Evolutionary conservation across 2,888 invertebrate species (phyloP).

Genomic region (Neria commutata): DNA sequence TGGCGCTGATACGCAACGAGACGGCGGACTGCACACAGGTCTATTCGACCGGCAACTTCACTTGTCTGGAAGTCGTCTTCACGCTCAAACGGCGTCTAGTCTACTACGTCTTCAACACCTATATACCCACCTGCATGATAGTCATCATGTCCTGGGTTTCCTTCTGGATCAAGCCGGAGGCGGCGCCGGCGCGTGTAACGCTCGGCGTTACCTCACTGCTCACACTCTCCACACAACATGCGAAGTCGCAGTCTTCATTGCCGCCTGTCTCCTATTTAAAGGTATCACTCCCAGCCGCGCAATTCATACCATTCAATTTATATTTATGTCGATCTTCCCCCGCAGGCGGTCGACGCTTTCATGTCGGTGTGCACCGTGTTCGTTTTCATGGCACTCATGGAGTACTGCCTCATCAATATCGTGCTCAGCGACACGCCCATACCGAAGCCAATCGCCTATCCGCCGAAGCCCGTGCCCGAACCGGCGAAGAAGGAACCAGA

Average conservation of each 20-base stretch:
- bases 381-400: conserved; percentile 93
- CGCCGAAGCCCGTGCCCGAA: conserved; percentile 58
- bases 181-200: conserved; percentile 90
- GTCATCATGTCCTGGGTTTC: conserved; percentile 98
- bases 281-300: no score
- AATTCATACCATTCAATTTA: no score
- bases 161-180: conserved; percentile 95
- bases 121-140: conserved; percentile 91
- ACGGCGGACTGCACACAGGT: conserved; percentile 88
- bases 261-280: conserved; percentile 94
- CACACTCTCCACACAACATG: conserved; percentile 89
- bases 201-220: conserved; percentile 89
- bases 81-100: conserved; percentile 86
- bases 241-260: conserved; percentile 89
- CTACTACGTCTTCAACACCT: conserved; percentile 92
- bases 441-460: conserved; percentile 59
- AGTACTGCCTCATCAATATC: conserved; percentile 86
- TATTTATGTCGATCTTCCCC: no score
- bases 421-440: conserved; percentile 61
- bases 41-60: conserved; percentile 75
- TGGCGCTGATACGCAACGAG: conserved; percentile 85
- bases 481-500: conserved; percentile 50
- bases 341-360: conserved; percentile 90
- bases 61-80: conserved; percentile 89
- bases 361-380: conserved; percentile 93